Conservation (phyloP, 2,888 invertebrate species). For the Dastarcus helophoroides region DNA sequence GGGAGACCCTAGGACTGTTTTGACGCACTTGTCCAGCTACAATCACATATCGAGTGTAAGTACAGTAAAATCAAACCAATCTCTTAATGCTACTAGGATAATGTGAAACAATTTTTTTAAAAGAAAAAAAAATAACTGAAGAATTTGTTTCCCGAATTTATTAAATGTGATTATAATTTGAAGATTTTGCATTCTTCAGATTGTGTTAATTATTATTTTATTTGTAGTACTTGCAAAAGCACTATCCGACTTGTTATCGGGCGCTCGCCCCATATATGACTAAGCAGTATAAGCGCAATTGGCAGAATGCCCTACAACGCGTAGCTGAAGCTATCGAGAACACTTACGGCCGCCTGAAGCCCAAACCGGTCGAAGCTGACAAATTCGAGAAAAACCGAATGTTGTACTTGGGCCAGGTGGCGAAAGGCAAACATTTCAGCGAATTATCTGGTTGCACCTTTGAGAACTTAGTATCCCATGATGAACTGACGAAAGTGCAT, state of each 20-base stretch:
- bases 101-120: too few relatives aligned
- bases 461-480: conserved; percentile 37
- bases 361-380: conserved; percentile 53
- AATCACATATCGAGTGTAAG: conserved; percentile 45
- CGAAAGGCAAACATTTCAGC: conserved; percentile 53
- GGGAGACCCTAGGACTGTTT: conserved; percentile 66
- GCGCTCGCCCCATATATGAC: conserved; percentile 49
- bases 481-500: conserved; percentile 28
- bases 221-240: conserved; percentile 55
- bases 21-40: conserved; percentile 67
- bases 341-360: conserved; percentile 57
- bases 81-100: too few relatives aligned
- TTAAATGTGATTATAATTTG: too few relatives aligned
- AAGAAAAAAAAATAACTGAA: too few relatives aligned
- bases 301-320: conserved; percentile 40
- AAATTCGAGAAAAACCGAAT: conserved; percentile 57
- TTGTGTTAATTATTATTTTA: too few relatives aligned
- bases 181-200: too few relatives aligned
- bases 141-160: too few relatives aligned
- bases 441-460: conserved; percentile 48
- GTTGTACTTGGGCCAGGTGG: conserved; percentile 50
- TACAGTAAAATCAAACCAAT: background rate
- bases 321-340: conserved; percentile 60
- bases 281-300: conserved; percentile 43
- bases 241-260: conserved; percentile 49